Base-by-base conservation (phyloP, 2,797 vertebrate genomes). In the Holocentrus rufus region DNA sequence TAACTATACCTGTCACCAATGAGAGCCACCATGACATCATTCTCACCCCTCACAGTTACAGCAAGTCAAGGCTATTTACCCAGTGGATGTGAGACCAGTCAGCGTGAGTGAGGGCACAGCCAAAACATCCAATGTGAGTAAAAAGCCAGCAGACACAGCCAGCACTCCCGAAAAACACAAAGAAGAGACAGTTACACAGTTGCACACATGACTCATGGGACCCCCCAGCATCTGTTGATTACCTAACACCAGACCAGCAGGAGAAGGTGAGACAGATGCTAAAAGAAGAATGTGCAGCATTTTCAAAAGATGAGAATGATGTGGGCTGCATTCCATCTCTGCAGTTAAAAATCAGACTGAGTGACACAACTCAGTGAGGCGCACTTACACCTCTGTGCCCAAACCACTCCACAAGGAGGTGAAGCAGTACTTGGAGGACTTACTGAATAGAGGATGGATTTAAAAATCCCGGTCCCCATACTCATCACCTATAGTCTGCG, bases 61-160 rank as follows among this genome's bases (percentile, higher is more conserved):
- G 8, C 31, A n/a, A 18, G 70, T 80, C 3, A 82, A 73, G n/a
- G 11, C 63, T 18, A 34, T 76, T 1, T 79, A 79, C 5, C 81
- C 69, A 39, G 62, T 30, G 3, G 72, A 74, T 5, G 20, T 54
- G 3, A 68, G 52, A 55, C 65, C 80, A 55, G 39, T 22, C 17
- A 42, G 22, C 8, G 1, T 6, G 4, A 17, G 2, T 34, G 11
- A 10, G 31, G 49, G 18, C 18, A 30, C 0, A 25, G 61, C n/a
- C n/a, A n/a, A n/a, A n/a, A n/a, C n/a, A n/a, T n/a, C n/a, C n/a
- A n/a, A n/a, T n/a, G n/a, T n/a, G n/a, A n/a, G n/a, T n/a, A n/a
- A n/a, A n/a, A n/a, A n/a, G n/a, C n/a, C n/a, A n/a, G n/a, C n/a
- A n/a, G n/a, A n/a, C n/a, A n/a, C n/a, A n/a, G n/a, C n/a, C n/a